A percentile compares a stretch with the other conserved stretches of the same genome.
Conservation (phyloP, 2,888 invertebrate genomes). For the Cybosia mesomella region DNA sequence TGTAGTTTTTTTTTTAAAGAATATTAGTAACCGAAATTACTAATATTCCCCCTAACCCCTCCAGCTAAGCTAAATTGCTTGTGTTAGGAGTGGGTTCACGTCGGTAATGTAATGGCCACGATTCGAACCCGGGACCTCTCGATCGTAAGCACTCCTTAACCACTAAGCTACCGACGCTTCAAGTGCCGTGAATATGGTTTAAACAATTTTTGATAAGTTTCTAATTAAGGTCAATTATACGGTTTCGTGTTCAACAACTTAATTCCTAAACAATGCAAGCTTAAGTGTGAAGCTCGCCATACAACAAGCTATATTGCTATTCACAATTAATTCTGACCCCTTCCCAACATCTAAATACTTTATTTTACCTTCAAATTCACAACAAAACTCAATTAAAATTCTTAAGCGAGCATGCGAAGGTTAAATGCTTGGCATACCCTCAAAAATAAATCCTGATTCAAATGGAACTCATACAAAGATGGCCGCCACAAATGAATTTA, state of each 20-base stretch:
- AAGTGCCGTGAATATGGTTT: not conserved
- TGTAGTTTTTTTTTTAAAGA: no score
- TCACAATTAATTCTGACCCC: conserved; percentile 13
- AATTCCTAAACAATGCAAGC: not conserved
- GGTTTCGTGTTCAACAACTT: not conserved
- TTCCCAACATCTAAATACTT: conserved; percentile 16
- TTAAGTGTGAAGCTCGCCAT: not conserved
- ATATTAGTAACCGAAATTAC: no score
- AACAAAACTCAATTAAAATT: conserved; percentile 51
- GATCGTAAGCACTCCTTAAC: no score
- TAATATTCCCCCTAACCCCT: no score
- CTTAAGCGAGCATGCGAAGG: conserved; percentile 42
- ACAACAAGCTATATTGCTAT: not conserved
- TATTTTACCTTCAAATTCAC: conserved; percentile 32
- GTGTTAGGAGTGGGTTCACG: no score
- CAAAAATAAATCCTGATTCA: conserved; percentile 33
- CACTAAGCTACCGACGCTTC: no score
- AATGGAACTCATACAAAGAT: conserved; percentile 28
- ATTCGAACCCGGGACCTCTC: no score
- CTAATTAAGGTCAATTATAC: conserved; percentile 2
- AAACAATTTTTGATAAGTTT: not conserved
- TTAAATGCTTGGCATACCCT: conserved; percentile 45
- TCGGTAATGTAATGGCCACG: no score
- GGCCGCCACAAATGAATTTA: conserved; percentile 42
- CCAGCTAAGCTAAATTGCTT: no score